phyloP scores from a whole-genome alignment of 2,888 invertebrate species.

The Conomelus anceps region DNA sequence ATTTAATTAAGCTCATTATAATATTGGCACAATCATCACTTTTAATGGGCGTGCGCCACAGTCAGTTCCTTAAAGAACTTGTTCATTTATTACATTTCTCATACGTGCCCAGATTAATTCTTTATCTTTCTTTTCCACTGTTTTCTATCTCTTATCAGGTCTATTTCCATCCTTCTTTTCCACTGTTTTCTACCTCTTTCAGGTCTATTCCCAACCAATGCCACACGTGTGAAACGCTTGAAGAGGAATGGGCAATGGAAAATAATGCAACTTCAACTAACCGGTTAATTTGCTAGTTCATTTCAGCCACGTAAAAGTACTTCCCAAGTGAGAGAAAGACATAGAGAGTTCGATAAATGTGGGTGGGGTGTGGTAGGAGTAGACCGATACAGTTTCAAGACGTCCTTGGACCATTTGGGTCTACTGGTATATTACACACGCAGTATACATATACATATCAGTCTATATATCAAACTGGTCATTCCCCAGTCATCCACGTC shows the following conservation, averaged over 20 bases:
- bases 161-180: neutral
- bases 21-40: neutral
- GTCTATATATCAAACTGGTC: neutral
- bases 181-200: neutral
- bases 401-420: neutral
- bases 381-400: neutral
- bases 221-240: neutral
- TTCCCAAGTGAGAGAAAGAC: neutral
- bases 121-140: neutral
- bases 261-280: neutral
- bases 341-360: neutral
- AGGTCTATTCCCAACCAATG: neutral
- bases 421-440: neutral
- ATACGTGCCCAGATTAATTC: neutral
- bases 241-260: neutral
- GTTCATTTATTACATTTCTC: neutral
- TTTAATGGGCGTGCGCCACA: neutral
- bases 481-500: neutral
- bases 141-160: no score
- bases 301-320: neutral
- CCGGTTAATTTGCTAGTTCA: neutral
- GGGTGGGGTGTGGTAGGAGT: neutral
- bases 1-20: no score
- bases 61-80: neutral
- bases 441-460: neutral